Evolutionary conservation across 2,888 invertebrate genomes (phyloP), one percentile per base, ranked within the genome.

Genomic region (Cybosia mesomella): DNA sequence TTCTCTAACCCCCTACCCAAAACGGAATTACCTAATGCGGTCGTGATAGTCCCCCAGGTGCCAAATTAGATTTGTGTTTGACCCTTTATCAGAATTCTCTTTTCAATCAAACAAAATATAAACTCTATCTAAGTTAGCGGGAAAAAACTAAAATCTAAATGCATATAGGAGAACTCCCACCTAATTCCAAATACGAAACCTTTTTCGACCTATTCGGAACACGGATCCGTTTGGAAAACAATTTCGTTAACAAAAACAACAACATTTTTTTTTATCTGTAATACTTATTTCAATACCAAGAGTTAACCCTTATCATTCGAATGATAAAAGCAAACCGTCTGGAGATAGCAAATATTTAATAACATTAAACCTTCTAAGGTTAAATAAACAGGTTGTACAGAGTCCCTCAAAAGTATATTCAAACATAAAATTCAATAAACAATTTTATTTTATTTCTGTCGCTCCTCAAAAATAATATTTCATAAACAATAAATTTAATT

Each of bases 221-320:
- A 28, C 28, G 21, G 3, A 62, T 62, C 28, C 28, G 13, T 58
- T 57, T 43, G 21, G 32, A 58, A 59, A 65, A 65, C 43, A 65
- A 65, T 65, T 49, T 65, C 36, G 28, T 39, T 22, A 55, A 24
- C 22, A 24, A 21, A 34, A 49, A 28, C 21, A 58, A 28, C 9
- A 21, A 1, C 13, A 21, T 32, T 49, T 49, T n/a, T 58, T n/a
- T 28, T 49, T 22, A 49, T 43, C 11, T 49, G n/a, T 24, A 8
- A 58, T 58, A 39, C 39, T 49, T 11, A 53, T 58, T 49, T 24
- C 21, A 21, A 59, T 64, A 21, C 58, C 58, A 57, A 64, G 39
- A 53, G 24, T 24, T 49, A 22, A 59, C 60, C 66, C 55, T 66
- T 59, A 55, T 66, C 55, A 61, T 66, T 18, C 55, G 24, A n/a